Conservation (phyloP, 2,797 vertebrate genomes). For the Gorsachius magnificus region DNA sequence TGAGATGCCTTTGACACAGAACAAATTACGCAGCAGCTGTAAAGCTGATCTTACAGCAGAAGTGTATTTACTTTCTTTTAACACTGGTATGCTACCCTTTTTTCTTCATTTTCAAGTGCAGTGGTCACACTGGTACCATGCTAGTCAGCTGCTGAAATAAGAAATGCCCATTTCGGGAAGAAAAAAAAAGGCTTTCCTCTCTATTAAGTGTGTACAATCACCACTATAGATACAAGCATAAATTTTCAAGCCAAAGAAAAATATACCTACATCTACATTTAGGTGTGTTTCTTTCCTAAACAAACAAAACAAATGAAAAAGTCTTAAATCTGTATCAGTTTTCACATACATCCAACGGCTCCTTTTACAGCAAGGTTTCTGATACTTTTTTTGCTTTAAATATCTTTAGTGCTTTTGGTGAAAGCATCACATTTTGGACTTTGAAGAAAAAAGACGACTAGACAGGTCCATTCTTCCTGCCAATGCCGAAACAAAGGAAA, state of each 20-base stretch:
- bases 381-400: neutral
- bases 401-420: neutral
- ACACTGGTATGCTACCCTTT: neutral
- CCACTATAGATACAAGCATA: neutral
- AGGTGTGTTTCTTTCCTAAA: neutral
- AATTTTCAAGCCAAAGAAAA: neutral
- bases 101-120: neutral
- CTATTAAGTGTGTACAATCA: neutral
- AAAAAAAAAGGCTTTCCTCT: neutral
- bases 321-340: neutral
- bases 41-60: neutral
- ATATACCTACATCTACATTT: neutral
- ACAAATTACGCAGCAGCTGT: neutral
- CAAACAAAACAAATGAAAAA: neutral
- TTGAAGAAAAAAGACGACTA: neutral
- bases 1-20: neutral
- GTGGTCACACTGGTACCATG: neutral
- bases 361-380: neutral
- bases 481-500: neutral
- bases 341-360: neutral
- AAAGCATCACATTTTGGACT: neutral
- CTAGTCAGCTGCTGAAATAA: constrained; percentile 14
- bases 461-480: neutral
- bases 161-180: neutral
- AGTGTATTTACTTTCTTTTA: neutral